phyloP scores from a whole-genome alignment of 2,888 invertebrate species.

The Sphaerophoria rueppellii region DNA sequence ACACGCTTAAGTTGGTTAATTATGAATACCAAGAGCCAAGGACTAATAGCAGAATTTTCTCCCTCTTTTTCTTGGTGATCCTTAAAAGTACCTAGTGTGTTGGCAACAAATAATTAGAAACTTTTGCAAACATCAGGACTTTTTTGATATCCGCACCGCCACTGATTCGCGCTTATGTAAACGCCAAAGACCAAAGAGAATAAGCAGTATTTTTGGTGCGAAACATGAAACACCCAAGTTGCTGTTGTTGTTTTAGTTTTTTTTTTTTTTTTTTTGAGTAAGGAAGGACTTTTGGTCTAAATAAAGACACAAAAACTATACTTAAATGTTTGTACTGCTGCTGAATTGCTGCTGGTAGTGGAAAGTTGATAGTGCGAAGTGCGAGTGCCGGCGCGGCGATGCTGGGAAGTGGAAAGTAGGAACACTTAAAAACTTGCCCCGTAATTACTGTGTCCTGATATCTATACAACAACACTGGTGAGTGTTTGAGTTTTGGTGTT shows the following conservation, averaged over 20 bases:
- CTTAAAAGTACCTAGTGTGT: conserved; percentile 7
- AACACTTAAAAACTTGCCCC: conserved; percentile 57
- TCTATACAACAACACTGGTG: too few species aligned
- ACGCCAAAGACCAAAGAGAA: conserved; percentile 1
- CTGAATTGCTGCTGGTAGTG: neutral
- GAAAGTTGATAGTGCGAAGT: too few species aligned
- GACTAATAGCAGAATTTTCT: conserved; percentile 39
- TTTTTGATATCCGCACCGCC: conserved; percentile 21
- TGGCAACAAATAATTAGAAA: conserved; percentile 67
- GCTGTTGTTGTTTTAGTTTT: conserved; percentile 25
- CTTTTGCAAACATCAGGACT: conserved; percentile 57
- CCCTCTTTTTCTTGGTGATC: too few species aligned
- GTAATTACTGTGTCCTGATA: conserved; percentile 48
- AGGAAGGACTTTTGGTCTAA: conserved; percentile 39
- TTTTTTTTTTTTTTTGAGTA: neutral
- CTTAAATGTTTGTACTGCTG: conserved; percentile 22
- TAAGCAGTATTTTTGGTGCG: neutral
- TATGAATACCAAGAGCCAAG: conserved; percentile 44
- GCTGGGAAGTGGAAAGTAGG: neutral
- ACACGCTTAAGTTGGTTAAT: conserved; percentile 55
- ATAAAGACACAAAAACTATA: conserved; percentile 65
- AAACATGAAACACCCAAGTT: conserved; percentile 9
- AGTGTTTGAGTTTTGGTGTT: too few species aligned
- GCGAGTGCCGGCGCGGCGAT: too few species aligned
- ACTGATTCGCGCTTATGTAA: neutral